These are phyloP conservation scores for Felis chaus DNA, from an alignment of 2,113 vertebrate genomes.

Conservation along the genomic window DNA sequence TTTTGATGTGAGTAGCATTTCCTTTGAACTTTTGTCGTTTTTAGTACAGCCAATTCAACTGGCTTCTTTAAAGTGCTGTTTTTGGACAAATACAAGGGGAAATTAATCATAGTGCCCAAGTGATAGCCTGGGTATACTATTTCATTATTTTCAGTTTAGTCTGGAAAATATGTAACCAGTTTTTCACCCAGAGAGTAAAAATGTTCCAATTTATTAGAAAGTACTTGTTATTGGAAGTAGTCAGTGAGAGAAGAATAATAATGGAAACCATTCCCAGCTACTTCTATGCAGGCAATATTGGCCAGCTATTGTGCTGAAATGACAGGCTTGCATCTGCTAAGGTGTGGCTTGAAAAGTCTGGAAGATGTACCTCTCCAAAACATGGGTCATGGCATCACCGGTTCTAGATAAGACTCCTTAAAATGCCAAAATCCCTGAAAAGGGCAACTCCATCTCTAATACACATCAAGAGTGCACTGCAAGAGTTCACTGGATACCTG, in stretches of 20 bases:
- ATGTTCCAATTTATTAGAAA: slow-evolving; percentile 62
- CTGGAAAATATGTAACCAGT: slow-evolving; percentile 55
- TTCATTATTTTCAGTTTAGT: slow-evolving; percentile 62
- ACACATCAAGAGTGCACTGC: not conserved
- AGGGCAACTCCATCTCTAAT: not conserved
- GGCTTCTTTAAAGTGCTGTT: slow-evolving; percentile 68
- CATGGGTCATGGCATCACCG: not conserved
- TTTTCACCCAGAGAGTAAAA: slow-evolving; percentile 64
- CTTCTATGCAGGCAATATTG: not conserved
- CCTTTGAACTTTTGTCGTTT: slow-evolving; percentile 54
- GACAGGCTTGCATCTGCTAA: not conserved
- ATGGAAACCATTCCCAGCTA: not conserved
- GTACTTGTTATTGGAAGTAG: slow-evolving; percentile 34
- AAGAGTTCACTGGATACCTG: not conserved
- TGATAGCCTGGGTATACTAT: slow-evolving; percentile 23
- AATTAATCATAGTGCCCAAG: slow-evolving; percentile 65
- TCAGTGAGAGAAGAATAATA: not conserved
- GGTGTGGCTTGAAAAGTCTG: not conserved
- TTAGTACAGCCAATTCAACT: slow-evolving; percentile 50
- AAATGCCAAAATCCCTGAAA: not conserved
- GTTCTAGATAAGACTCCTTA: not conserved
- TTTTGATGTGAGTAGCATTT: slow-evolving; percentile 50
- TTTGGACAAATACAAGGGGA: slow-evolving; percentile 59
- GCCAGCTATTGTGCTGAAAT: not conserved
- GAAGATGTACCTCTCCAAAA: not conserved